Base-by-base conservation (phyloP, 2,888 invertebrate species). In the Brachyopa scutellaris region DNA sequence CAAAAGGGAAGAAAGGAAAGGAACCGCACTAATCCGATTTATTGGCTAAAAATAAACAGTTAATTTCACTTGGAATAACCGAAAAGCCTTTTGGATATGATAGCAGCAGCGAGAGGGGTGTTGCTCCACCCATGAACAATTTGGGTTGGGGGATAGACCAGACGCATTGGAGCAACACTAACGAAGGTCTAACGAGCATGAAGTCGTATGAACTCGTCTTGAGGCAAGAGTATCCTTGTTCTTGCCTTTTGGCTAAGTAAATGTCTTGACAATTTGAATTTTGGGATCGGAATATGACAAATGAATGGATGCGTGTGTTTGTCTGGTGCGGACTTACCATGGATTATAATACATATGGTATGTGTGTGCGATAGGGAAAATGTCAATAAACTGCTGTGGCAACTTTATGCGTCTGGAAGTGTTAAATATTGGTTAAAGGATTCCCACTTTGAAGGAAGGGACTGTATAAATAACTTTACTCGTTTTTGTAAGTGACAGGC, bases 21-120 rank as follows among this genome's bases (percentile, higher is more conserved):
- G 67, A 84, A 77, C 84, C 84, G n/a, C 82, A 77, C 59, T 84
- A 83, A 84, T 84, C 84, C 77, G 83, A 83, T 84, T 83, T 84
- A 82, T 74, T 72, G 77, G 82, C 82, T 83, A 82, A 83, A 77
- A 83, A 84, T 84, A 84, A 77, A 84, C 77, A 82, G 59, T 73
- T 73, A 77, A 64, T 80, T 80, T 69, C 61, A 70, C 64, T 84
- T 59, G 40, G 26, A 51, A 80, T 66, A 45, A 62, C 67, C 55
- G 19, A 47, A 59, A 78, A 13, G 42, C 53, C 66, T 55, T 79
- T 61, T 55, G 74, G 62, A 74, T 72, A 59, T 42, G 49, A 74
- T 11, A 59, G 40, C 26, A 33, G 42, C 23, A 11, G 15, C 11
- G 3, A 6, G 13, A 23, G 13, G 26, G 6, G 6, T 26, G n/a